Evolutionary conservation across 2,888 invertebrate species (phyloP).

Genomic region (Scaptomyza tumidula): DNA sequence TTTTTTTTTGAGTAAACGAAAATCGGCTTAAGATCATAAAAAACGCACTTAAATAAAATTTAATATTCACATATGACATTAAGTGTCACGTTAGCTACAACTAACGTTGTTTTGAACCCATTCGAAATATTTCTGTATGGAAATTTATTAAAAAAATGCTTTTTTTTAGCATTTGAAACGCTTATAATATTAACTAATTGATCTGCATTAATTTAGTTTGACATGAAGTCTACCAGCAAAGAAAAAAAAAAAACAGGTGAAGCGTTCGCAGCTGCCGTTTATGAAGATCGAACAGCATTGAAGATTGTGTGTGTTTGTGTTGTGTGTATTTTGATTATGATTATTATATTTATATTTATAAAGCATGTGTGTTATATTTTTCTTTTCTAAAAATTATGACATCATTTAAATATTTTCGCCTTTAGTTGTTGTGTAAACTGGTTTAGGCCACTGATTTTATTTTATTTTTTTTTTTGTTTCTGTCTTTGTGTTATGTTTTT

Average conservation of each 20-base stretch:
- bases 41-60: conserved; percentile 80
- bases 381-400: conserved; percentile 75
- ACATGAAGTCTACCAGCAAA: conserved; percentile 46
- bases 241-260: conserved; percentile 46
- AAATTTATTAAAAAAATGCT: conserved; percentile 56
- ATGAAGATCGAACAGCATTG: conserved; percentile 47
- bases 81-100: conserved; percentile 80
- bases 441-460: conserved; percentile 66
- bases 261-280: conserved; percentile 47
- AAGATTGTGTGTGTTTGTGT: conserved; percentile 40
- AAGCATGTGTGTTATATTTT: conserved; percentile 28
- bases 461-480: conserved; percentile 18
- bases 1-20: conserved; percentile 67
- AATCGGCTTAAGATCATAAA: conserved; percentile 81
- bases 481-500: conserved; percentile 3
- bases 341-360: conserved; percentile 72
- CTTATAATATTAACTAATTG: conserved; percentile 80
- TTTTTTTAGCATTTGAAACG: conserved; percentile 64
- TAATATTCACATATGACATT: conserved; percentile 82
- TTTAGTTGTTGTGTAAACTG: conserved; percentile 66
- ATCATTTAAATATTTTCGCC: conserved; percentile 80
- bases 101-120: conserved; percentile 64
- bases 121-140: conserved; percentile 35
- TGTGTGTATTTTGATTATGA: conserved; percentile 75
- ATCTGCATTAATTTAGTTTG: conserved; percentile 80